phyloP scores from a whole-genome alignment of 2,113 vertebrate genomes.

The Amphiprion percula region DNA sequence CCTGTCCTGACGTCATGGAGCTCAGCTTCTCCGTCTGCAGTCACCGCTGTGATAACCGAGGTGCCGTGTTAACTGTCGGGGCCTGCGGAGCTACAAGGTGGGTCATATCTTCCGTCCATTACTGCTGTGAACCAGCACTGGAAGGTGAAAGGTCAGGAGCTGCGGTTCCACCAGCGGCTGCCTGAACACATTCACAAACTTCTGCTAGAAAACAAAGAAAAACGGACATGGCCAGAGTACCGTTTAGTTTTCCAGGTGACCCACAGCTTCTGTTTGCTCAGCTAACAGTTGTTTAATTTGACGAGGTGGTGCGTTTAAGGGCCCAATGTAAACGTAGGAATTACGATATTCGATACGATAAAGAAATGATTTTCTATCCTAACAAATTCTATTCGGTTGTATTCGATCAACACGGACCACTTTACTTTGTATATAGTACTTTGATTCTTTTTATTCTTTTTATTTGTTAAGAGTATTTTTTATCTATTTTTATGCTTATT shows the following conservation, averaged over 20 bases:
- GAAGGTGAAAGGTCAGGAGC: slow-evolving; percentile 60
- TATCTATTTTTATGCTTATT: too few relatives aligned
- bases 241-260: neutral
- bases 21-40: neutral
- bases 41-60: neutral
- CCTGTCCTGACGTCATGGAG: slow-evolving; percentile 13
- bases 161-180: neutral
- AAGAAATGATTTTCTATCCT: too few relatives aligned
- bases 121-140: slow-evolving; percentile 29
- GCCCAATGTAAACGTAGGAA: neutral
- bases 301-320: slow-evolving; percentile 2
- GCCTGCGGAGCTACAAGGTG: slow-evolving; percentile 4
- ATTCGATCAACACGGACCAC: too few relatives aligned
- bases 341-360: neutral
- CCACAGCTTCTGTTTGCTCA: slow-evolving; percentile 18
- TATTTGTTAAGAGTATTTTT: too few relatives aligned
- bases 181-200: neutral
- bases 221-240: accelerated
- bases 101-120: slow-evolving; percentile 62
- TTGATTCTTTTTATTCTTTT: too few relatives aligned
- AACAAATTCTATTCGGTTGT: too few relatives aligned
- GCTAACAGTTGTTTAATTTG: neutral
- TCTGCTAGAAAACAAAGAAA: neutral
- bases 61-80: too few relatives aligned
- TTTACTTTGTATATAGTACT: too few relatives aligned